These are phyloP conservation scores for Pyrgus malvae DNA, from an alignment of 2,888 invertebrate genomes.

Conservation along the genomic window DNA sequence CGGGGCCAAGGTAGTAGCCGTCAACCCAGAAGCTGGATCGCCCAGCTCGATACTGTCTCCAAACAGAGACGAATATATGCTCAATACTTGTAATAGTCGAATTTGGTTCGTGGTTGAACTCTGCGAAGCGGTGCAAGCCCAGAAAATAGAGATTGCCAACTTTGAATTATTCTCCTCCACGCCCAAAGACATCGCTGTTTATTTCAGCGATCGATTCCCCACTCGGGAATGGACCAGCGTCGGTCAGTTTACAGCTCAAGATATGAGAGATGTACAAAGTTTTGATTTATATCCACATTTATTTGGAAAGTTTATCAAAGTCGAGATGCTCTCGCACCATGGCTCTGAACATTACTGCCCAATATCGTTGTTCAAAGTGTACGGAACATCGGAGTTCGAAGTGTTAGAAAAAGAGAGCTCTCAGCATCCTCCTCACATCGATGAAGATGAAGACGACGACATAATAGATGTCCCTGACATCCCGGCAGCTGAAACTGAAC, in stretches of 20 bases:
- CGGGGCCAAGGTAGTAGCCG: conserved; percentile 96
- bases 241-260: conserved; percentile 93
- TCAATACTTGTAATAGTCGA: conserved; percentile 96
- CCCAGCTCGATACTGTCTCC: conserved; percentile 92
- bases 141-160: conserved; percentile 97
- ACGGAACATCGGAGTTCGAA: conserved; percentile 96
- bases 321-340: conserved; percentile 96
- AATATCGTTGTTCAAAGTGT: conserved; percentile 95
- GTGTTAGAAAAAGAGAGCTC: conserved; percentile 92
- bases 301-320: conserved; percentile 94
- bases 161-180: conserved; percentile 99
- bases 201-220: conserved; percentile 93
- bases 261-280: conserved; percentile 92
- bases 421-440: conserved; percentile 83
- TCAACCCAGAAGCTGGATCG: conserved; percentile 96
- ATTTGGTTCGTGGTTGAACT: conserved; percentile 98
- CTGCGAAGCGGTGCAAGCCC: conserved; percentile 98
- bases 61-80: conserved; percentile 97
- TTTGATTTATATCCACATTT: conserved; percentile 90
- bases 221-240: conserved; percentile 95
- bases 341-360: conserved; percentile 99
- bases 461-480: conserved; percentile 81
- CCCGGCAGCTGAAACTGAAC: conserved; percentile 72
- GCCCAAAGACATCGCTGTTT: conserved; percentile 94
- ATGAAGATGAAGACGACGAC: conserved; percentile 86